Evolutionary conservation across 2,797 vertebrate species (phyloP).

Genomic region (Todus mexicanus): DNA sequence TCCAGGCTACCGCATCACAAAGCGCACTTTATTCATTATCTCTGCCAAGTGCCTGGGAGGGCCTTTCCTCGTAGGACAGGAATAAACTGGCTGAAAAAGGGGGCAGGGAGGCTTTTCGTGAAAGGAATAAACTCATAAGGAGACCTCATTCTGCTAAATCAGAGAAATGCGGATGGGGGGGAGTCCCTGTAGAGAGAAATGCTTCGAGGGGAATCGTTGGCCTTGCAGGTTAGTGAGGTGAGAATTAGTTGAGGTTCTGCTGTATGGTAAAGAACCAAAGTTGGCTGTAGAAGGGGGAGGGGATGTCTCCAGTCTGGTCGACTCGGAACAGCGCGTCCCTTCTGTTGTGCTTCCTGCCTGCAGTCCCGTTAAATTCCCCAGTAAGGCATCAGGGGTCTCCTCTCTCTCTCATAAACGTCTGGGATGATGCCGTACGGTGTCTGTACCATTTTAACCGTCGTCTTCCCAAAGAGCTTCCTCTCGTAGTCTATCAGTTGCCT

Average conservation of each 20-base stretch:
- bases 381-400: constrained; percentile 90
- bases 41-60: constrained; percentile 8
- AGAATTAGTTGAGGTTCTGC: constrained; percentile 57
- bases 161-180: background rate
- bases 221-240: constrained; percentile 66
- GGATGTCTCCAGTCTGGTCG: background rate
- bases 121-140: constrained; percentile 27
- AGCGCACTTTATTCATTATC: background rate
- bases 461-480: constrained; percentile 93
- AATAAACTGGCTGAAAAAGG: background rate
- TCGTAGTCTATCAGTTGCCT: constrained; percentile 96
- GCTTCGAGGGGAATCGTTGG: constrained; percentile 32
- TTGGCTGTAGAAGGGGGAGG: constrained; percentile 59
- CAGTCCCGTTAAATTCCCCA: constrained; percentile 86
- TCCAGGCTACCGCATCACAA: constrained; percentile 21
- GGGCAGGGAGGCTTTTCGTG: background rate
- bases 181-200: constrained; percentile 30
- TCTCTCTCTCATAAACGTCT: constrained; percentile 92
- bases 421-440: constrained; percentile 93
- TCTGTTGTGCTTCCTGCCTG: constrained; percentile 31
- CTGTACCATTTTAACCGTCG: constrained; percentile 96
- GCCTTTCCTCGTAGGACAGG: background rate
- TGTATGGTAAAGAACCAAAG: constrained; percentile 52
- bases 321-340: background rate
- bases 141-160: constrained; percentile 31